phyloP scores from a whole-genome alignment of 2,113 vertebrate genomes.

The Motacilla tschutschensis region DNA sequence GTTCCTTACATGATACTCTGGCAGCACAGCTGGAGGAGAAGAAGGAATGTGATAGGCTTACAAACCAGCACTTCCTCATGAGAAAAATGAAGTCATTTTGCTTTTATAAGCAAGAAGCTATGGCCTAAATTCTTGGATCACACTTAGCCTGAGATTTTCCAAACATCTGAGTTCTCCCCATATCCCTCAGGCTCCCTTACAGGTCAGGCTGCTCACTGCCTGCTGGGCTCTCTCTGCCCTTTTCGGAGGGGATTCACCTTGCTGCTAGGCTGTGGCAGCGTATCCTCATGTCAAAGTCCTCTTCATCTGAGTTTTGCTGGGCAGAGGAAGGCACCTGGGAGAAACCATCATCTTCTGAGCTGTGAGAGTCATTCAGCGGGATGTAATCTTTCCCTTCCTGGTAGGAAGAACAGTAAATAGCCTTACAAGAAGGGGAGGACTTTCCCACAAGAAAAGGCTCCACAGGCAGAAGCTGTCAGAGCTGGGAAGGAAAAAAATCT shows the following conservation, averaged over 20 bases:
- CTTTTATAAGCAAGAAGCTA: neutral
- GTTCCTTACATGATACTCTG: neutral
- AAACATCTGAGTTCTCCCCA: neutral
- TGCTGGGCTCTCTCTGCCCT: neutral
- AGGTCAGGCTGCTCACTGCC: neutral
- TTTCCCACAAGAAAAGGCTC: neutral
- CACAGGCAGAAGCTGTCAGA: neutral
- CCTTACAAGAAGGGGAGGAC: neutral
- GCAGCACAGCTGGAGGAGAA: neutral
- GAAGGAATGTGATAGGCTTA: neutral
- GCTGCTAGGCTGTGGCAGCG: slow-evolving; percentile 83
- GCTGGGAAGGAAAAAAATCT: neutral
- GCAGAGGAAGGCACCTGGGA: slow-evolving; percentile 83
- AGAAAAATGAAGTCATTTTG: neutral
- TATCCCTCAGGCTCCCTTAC: neutral
- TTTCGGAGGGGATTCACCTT: slow-evolving; percentile 73
- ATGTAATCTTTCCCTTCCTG: slow-evolving; percentile 87
- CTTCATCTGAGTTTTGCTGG: slow-evolving; percentile 81
- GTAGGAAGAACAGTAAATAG: neutral
- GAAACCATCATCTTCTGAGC: slow-evolving; percentile 90
- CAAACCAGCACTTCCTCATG: neutral
- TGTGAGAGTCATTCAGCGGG: slow-evolving; percentile 83
- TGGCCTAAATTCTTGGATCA: neutral
- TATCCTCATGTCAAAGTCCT: slow-evolving; percentile 75
- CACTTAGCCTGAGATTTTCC: neutral